Base-by-base conservation (phyloP, 2,888 invertebrate genomes). In the Xestia c-nigrum region DNA sequence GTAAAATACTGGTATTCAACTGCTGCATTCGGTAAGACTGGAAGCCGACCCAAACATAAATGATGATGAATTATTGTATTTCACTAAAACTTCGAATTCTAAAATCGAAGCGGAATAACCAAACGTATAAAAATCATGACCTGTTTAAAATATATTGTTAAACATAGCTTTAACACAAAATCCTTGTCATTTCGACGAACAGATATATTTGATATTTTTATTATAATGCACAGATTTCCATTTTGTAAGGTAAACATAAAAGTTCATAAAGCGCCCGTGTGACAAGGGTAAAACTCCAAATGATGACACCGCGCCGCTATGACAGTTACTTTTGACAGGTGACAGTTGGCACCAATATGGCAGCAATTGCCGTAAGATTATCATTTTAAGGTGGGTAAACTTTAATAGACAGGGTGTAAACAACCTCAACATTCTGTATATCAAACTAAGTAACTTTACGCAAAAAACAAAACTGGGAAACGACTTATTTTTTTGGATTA, bases 201-300 rank as follows among this genome's bases (percentile, higher is more conserved):
- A 12, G 57, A 73, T 14, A 73, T 63, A 64, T 72, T 78, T 31
- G 24, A 72, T 52, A 67, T 69, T 69, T 76, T 66, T 75, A 72
- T 68, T 70, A 71, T 65, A 38, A 70, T 67, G 46, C 77, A 72
- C 67, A 77, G 71, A 85, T 88, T 86, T 86, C 70, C 76, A 84
- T 84, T 85, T 81, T 78, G 76, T 85, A 85, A 81, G 87, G 86
- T 89, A 90, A 89, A 89, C 87, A 88, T 77, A 82, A 68, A 79
- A 85, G 79, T 81, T 81, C 78, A 78, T 77, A 76, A 85, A 81
- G 79, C 71, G 59, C 31, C 74, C 64, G 63, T 64, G 66, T 90
- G 91, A 91, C 86, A 89, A 89, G 92, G 91, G 90, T 91, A 87
- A 80, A 87, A 89, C 76, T 88, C 86, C 83, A 77, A 86, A 85